Conservation (phyloP, 2,113 vertebrate species). For the Beaufortia kweichowensis region DNA sequence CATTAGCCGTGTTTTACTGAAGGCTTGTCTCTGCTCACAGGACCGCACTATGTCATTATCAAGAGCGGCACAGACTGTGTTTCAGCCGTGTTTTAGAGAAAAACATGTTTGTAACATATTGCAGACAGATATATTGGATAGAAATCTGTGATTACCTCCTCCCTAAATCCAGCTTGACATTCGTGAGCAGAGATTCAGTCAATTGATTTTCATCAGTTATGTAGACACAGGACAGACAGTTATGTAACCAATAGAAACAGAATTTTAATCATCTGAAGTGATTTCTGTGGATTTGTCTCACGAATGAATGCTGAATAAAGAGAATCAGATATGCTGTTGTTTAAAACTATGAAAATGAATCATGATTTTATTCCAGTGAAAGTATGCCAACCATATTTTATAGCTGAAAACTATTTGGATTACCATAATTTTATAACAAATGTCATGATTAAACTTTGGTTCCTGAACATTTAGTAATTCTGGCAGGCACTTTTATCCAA, state of each 20-base stretch:
- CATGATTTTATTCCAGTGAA: too few species aligned
- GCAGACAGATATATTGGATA: slow-evolving; percentile 2
- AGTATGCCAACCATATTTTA: too few species aligned
- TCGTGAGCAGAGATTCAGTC: slow-evolving; percentile 22
- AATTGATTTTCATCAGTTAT: slow-evolving; percentile 37
- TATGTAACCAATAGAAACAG: slow-evolving; percentile 25
- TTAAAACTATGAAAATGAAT: too few species aligned
- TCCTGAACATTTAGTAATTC: too few species aligned
- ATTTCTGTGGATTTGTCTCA: slow-evolving; percentile 30
- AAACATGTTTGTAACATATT: slow-evolving; percentile 43
- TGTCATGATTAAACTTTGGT: too few species aligned
- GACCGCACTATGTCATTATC: slow-evolving; percentile 54
- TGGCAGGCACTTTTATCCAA: too few species aligned
- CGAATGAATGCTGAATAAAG: neutral
- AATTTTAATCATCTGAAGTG: neutral
- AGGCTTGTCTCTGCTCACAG: slow-evolving; percentile 40
- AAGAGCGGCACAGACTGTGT: slow-evolving; percentile 14
- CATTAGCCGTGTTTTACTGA: slow-evolving; percentile 52
- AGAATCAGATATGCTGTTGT: too few species aligned
- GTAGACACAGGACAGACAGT: slow-evolving; percentile 37
- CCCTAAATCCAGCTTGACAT: slow-evolving; percentile 37
- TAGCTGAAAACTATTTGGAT: too few species aligned
- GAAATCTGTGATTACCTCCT: slow-evolving; percentile 39
- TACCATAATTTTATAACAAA: too few species aligned
- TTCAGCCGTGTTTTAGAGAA: slow-evolving; percentile 34